phyloP scores from a whole-genome alignment of 2,113 vertebrate species.

The Rhadina sibilatrix region DNA sequence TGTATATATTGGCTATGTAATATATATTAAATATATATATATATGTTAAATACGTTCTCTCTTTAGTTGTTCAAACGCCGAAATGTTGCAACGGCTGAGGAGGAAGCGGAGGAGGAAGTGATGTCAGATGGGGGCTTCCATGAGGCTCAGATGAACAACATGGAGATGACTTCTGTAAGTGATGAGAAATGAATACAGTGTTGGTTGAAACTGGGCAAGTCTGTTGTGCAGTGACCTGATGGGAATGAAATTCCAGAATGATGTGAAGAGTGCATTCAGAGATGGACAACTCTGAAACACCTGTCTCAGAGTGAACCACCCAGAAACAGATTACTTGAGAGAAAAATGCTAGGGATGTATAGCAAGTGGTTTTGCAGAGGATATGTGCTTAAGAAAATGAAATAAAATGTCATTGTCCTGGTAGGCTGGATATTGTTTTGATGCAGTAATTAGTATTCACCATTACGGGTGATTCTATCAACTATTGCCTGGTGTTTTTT shows the following conservation, averaged over 20 bases:
- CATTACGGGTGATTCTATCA: background rate
- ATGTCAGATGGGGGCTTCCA: constrained; percentile 96
- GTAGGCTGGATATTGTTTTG: background rate
- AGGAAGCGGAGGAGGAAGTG: constrained; percentile 89
- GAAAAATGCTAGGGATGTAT: background rate
- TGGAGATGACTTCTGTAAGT: constrained; percentile 90
- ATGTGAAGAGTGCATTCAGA: background rate
- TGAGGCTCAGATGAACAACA: constrained; percentile 94
- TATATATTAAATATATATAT: background rate
- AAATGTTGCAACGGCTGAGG: constrained; percentile 94
- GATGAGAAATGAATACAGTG: background rate
- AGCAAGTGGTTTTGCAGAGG: background rate
- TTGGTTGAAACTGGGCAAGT: background rate
- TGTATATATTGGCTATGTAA: background rate
- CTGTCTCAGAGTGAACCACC: background rate
- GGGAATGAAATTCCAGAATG: background rate
- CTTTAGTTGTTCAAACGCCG: constrained; percentile 93
- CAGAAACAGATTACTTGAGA: background rate
- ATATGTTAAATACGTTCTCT: background rate
- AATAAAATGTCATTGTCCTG: background rate
- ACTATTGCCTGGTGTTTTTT: background rate
- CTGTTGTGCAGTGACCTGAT: background rate
- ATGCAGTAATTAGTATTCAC: background rate
- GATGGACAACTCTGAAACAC: background rate
- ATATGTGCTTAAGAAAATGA: background rate